Percentiles rank a stretch among this genome's conserved stretches.
Evolutionary conservation across 2,888 invertebrate species (phyloP).

Genomic region (Polyommatus icarus): DNA sequence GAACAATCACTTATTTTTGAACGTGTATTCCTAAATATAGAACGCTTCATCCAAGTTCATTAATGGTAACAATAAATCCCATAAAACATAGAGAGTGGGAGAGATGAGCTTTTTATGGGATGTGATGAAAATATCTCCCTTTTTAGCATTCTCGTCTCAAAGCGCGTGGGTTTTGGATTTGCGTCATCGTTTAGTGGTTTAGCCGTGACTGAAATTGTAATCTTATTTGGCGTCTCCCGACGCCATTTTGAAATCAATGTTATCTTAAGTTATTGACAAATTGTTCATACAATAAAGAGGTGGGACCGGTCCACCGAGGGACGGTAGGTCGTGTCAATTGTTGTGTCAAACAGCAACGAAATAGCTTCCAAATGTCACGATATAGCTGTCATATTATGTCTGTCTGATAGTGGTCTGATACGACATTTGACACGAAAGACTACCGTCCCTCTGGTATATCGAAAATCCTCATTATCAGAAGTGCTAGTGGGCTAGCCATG

Average conservation of each 20-base stretch:
- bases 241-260: neutral
- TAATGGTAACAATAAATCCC: neutral
- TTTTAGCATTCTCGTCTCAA: neutral
- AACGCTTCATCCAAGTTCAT: neutral
- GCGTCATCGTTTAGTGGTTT: neutral
- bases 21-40: neutral
- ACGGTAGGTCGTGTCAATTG: too few species aligned
- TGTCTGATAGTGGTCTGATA: too few species aligned
- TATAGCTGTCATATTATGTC: too few species aligned
- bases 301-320: too few species aligned
- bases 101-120: neutral
- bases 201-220: neutral
- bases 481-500: too few species aligned
- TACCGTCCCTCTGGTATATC: too few species aligned
- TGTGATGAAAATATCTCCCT: neutral
- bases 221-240: neutral
- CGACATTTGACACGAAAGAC: too few species aligned
- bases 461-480: too few species aligned
- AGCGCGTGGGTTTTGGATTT: neutral
- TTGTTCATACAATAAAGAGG: too few species aligned
- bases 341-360: too few species aligned
- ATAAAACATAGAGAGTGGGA: neutral
- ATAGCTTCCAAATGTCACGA: too few species aligned
- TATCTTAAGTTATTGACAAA: neutral
- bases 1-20: too few species aligned